These are phyloP conservation scores for Stratiolaelaps scimitus DNA, from an alignment of 1,140 invertebrate species.

Conservation along the genomic window DNA sequence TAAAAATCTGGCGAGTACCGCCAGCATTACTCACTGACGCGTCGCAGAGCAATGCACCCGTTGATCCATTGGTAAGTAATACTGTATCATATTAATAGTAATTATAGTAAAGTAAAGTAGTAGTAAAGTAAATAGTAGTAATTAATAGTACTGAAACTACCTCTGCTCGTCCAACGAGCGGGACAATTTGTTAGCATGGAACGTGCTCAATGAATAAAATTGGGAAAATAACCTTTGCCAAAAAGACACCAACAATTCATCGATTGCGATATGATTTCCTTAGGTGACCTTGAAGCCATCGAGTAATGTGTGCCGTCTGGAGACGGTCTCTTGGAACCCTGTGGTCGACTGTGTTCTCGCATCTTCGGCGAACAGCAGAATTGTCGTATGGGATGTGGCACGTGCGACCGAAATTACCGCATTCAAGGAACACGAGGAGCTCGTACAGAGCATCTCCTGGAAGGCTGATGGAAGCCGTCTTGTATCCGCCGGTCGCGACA, in stretches of 20 bases:
- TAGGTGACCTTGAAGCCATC: constrained; percentile 24
- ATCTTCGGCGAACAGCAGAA: constrained; percentile 60
- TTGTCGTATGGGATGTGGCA: constrained; percentile 74
- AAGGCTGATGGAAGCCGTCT: constrained; percentile 59
- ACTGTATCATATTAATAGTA: no score
- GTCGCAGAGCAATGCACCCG: constrained; percentile 35
- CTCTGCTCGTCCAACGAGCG: no score
- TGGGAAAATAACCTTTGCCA: no score
- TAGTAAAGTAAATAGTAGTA: no score
- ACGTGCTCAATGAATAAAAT: no score
- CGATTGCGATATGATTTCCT: constrained; percentile 62
- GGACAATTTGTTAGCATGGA: no score
- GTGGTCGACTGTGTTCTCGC: constrained; percentile 68
- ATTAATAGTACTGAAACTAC: no score
- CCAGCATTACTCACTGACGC: constrained; percentile 28
- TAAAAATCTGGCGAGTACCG: constrained; percentile 40
- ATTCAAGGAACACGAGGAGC: constrained; percentile 62
- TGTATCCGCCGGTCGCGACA: constrained; percentile 60
- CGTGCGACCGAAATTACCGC: constrained; percentile 60
- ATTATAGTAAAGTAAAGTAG: no score
- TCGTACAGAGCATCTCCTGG: constrained; percentile 71
- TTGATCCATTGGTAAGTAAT: background rate
- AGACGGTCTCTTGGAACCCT: constrained; percentile 72
- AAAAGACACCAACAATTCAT: constrained; percentile 61
- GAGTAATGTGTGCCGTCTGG: constrained; percentile 56